phyloP scores from a whole-genome alignment of 2,888 invertebrate genomes.

The Leptopilina syphax region DNA sequence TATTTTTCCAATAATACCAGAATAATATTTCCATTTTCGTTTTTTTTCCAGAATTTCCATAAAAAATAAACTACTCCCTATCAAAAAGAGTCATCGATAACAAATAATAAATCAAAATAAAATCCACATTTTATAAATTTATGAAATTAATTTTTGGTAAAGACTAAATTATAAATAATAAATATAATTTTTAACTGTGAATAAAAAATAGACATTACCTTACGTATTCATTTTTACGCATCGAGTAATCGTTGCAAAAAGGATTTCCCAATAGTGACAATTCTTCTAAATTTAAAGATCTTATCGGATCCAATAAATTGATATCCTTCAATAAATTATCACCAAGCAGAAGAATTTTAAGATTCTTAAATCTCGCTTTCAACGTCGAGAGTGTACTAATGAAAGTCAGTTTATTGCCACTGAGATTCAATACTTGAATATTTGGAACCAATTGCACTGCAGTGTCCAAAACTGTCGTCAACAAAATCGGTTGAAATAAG shows the following conservation, averaged over 20 bases:
- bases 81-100: no score
- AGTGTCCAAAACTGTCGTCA: slow-evolving; percentile 86
- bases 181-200: no score
- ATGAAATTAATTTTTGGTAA: background rate
- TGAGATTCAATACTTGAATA: slow-evolving; percentile 87
- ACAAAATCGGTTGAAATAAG: slow-evolving; percentile 84
- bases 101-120: background rate
- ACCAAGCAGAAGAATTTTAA: slow-evolving; percentile 89
- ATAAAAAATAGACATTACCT: slow-evolving; percentile 81
- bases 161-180: no score
- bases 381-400: slow-evolving; percentile 84
- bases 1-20: no score
- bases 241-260: slow-evolving; percentile 86
- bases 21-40: no score
- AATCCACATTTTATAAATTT: background rate
- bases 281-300: slow-evolving; percentile 85
- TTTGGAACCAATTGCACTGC: slow-evolving; percentile 91
- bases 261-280: slow-evolving; percentile 89
- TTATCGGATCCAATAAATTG: slow-evolving; percentile 82
- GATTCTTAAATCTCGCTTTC: slow-evolving; percentile 82
- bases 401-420: slow-evolving; percentile 86
- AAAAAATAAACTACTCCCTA: no score
- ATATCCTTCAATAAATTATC: slow-evolving; percentile 87
- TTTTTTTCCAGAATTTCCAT: no score
- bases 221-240: slow-evolving; percentile 85